Percentiles rank a stretch among this genome's conserved stretches.
Evolutionary conservation across 2,888 invertebrate genomes (phyloP).

Genomic region (Notodonta dromedarius): DNA sequence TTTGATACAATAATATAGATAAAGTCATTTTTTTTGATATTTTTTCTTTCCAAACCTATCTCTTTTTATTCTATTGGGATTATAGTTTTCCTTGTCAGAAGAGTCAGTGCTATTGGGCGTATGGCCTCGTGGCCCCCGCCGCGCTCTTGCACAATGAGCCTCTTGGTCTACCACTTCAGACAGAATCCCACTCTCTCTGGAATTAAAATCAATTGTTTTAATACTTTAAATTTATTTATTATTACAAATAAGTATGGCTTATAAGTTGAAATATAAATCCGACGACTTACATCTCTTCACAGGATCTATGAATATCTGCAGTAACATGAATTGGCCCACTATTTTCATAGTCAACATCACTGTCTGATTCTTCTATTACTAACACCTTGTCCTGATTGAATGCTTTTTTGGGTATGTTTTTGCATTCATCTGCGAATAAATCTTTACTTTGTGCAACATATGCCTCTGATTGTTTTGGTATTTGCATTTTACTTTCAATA

Average conservation of each 20-base stretch:
- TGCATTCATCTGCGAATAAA: slow-evolving; percentile 34
- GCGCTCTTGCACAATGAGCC: slow-evolving; percentile 41
- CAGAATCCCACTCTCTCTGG: slow-evolving; percentile 58
- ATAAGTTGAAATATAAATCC: background rate
- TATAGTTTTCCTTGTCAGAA: slow-evolving; percentile 76
- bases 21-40: background rate
- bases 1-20: background rate
- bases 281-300: slow-evolving; percentile 55
- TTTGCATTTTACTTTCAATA: slow-evolving; percentile 9
- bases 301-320: slow-evolving; percentile 63
- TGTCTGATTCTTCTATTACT: slow-evolving; percentile 66
- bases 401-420: slow-evolving; percentile 6
- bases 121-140: slow-evolving; percentile 49
- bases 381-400: slow-evolving; percentile 34
- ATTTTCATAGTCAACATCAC: slow-evolving; percentile 49
- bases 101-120: slow-evolving; percentile 73
- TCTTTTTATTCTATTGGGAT: slow-evolving; percentile 66
- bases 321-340: slow-evolving; percentile 52
- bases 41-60: slow-evolving; percentile 41
- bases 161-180: slow-evolving; percentile 44
- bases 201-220: slow-evolving; percentile 28
- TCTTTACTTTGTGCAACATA: slow-evolving; percentile 38
- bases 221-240: background rate
- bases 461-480: slow-evolving; percentile 6
- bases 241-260: background rate